Percentiles rank a stretch among this genome's conserved stretches.
Conservation (phyloP, 2,113 vertebrate genomes). For the Nothoprocta pentlandii region DNA sequence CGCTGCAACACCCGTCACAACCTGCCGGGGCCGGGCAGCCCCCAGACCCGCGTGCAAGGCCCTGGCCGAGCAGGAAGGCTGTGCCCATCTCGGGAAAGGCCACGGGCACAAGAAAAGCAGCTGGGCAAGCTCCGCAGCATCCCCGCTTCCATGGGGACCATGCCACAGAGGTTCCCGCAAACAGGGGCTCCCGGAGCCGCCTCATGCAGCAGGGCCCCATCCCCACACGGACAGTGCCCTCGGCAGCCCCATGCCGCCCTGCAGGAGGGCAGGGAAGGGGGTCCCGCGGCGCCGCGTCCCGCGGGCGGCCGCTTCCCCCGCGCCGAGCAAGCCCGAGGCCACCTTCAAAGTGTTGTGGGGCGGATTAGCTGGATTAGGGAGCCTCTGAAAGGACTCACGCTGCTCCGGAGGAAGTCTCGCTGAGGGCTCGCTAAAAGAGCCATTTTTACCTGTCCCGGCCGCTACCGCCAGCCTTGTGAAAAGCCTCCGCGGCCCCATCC, state of each 20-base stretch:
- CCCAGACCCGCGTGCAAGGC: not conserved
- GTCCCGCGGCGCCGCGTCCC: conserved; percentile 12
- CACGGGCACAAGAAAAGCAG: not conserved
- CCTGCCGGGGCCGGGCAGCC: too few species aligned
- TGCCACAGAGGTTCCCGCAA: not conserved
- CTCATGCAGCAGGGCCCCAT: rapidly evolving
- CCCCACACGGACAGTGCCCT: not conserved
- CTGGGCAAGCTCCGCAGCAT: too few species aligned
- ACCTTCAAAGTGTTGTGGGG: conserved; percentile 92
- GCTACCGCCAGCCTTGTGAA: conserved; percentile 70
- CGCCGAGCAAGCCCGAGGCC: conserved; percentile 81
- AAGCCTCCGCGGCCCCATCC: conserved; percentile 66
- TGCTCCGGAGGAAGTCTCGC: conserved; percentile 90
- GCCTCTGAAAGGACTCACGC: conserved; percentile 90
- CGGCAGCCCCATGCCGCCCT: not conserved
- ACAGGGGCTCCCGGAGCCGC: rapidly evolving
- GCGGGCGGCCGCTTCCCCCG: not conserved
- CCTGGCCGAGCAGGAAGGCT: not conserved
- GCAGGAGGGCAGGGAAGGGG: not conserved
- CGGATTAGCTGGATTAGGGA: conserved; percentile 97
- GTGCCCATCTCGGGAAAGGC: not conserved
- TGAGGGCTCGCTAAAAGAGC: conserved; percentile 87
- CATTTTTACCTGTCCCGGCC: conserved; percentile 85
- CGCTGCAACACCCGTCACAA: not conserved
- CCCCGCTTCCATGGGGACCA: not conserved